Conservation (phyloP, 2,113 vertebrate genomes). For the Phalacrocorax brasilianus region DNA sequence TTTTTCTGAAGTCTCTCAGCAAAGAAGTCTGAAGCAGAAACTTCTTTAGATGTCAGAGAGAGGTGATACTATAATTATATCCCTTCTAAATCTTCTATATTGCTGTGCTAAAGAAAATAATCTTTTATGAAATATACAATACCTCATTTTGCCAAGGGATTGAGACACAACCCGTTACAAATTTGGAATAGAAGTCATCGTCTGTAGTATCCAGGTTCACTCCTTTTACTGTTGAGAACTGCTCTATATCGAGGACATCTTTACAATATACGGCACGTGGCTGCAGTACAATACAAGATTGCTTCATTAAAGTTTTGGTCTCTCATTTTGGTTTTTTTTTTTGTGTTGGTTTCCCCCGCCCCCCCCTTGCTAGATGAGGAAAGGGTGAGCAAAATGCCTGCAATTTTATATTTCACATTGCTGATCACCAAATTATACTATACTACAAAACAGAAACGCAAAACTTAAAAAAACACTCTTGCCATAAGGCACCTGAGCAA, state of each 20-base stretch:
- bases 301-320: conserved; percentile 14
- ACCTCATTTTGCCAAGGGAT: conserved; percentile 97
- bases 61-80: background rate
- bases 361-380: background rate
- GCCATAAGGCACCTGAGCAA: background rate
- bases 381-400: background rate
- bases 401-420: background rate
- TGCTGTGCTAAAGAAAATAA: background rate
- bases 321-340: too few relatives aligned
- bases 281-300: conserved; percentile 71
- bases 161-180: conserved; percentile 90
- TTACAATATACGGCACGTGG: conserved; percentile 90
- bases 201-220: conserved; percentile 88
- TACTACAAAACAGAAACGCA: background rate
- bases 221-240: conserved; percentile 90
- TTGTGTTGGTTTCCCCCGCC: too few relatives aligned
- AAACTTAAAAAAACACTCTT: background rate
- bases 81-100: background rate
- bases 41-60: background rate
- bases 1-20: background rate
- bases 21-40: background rate
- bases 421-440: background rate
- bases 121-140: conserved; percentile 29
- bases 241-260: conserved; percentile 88
- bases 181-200: conserved; percentile 86